Evolutionary conservation across 35 echinoderm and acorn worm genomes (phyloP), one percentile per base, ranked within the genome.

Genomic region (Heliocidaris tuberculata): DNA sequence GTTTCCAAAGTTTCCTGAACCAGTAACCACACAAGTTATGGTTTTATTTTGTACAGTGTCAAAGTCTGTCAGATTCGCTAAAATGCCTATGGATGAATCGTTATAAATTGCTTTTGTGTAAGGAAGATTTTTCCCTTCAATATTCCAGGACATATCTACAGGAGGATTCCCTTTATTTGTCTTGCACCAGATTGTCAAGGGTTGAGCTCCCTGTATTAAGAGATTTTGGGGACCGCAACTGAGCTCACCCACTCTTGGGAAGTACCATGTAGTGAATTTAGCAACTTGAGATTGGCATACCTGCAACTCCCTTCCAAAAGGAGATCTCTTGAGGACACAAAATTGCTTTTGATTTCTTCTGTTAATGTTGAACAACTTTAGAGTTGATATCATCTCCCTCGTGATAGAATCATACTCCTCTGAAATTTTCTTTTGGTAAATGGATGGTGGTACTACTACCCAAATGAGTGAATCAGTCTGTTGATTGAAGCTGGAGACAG

Each of bases 281-380:
- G 17, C 65, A 78, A 78, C 3, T 0, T 78, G 21, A 78, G 65
- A 78, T 27, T 78, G 21, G 17, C 65, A 78, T 27, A n/a, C 65
- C 65, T 24, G 19, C 17, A 7, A 7, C 15, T 78, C 15, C 35
- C 35, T 42, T 78, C 24, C 21, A 27, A 24, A 2, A 78, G 21
- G 7, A 21, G 27, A 78, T 78, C 65, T 78, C 21, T n/a, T 78
- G 15, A 78, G 27, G 2, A 9, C 65, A 78, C 65, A 78, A 8
- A 27, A 24, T 78, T 78, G 65, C 65, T 78, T 78, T 78, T 78
- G 65, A 78, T 78, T 78, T 78, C 65, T 78, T 78, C 65, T 78
- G 65, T 78, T 2, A 7, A 78, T 78, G 27, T 27, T 24, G 65
- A 78, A 78, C 65, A 78, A 7, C 21, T 27, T 78, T 9, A 78